Evolutionary conservation across 2,113 vertebrate species (phyloP).

Genomic region (Eretmochelys imbricata): DNA sequence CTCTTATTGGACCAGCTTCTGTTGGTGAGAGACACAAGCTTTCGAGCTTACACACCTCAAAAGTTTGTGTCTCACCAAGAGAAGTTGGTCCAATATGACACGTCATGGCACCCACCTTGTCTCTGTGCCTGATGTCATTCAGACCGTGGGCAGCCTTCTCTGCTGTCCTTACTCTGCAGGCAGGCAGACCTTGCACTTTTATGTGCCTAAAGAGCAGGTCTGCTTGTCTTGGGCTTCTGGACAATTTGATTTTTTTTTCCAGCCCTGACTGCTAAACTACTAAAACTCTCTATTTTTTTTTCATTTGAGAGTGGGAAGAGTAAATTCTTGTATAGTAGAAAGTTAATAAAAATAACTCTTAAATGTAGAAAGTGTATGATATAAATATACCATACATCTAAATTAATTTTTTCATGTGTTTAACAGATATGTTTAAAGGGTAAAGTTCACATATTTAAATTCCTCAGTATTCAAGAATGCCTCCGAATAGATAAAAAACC

Average conservation of each 20-base stretch:
- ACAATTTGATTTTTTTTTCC: neutral
- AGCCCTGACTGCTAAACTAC: neutral
- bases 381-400: neutral
- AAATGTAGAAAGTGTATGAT: neutral
- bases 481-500: slow-evolving; percentile 97
- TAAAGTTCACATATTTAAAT: slow-evolving; percentile 99
- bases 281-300: neutral
- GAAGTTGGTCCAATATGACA: neutral
- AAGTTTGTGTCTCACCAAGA: neutral
- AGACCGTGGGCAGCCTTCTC: neutral
- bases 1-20: no score
- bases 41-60: no score
- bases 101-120: neutral
- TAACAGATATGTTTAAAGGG: slow-evolving; percentile 97
- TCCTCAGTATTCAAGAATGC: slow-evolving; percentile 93
- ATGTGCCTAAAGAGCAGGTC: neutral
- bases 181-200: neutral
- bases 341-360: neutral
- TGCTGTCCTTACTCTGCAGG: neutral
- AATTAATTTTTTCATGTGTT: slow-evolving; percentile 40
- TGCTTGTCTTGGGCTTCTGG: neutral
- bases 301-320: neutral
- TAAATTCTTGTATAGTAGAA: neutral
- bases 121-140: neutral
- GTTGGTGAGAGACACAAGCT: no score